Evolutionary conservation across 1,140 invertebrate genomes (phyloP).

Genomic region (Macrobrachium nipponense): DNA sequence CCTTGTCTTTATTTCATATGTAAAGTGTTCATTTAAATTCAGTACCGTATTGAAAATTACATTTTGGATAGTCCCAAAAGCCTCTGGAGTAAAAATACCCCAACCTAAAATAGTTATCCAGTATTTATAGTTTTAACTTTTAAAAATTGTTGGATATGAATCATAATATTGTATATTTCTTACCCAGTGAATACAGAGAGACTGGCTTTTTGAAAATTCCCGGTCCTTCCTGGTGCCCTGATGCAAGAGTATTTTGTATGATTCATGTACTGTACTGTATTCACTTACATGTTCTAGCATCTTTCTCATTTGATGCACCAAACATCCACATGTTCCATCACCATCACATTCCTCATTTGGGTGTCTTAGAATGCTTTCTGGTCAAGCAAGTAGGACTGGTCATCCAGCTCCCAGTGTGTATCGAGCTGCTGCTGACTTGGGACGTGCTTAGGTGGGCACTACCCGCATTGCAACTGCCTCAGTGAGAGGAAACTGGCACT

Average conservation of each 20-base stretch:
- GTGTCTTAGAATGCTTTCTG: constrained; percentile 5
- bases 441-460: neutral
- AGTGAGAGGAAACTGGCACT: constrained; percentile 25
- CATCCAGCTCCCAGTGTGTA: constrained; percentile 1
- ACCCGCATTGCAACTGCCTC: neutral
- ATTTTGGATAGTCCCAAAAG: too few relatives aligned
- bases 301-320: constrained; percentile 4
- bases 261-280: neutral
- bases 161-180: neutral
- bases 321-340: neutral
- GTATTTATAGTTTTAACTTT: too few relatives aligned
- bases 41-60: too few relatives aligned
- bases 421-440: neutral
- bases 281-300: constrained; percentile 24
- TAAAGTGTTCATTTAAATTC: too few relatives aligned
- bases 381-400: neutral
- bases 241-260: constrained; percentile 12
- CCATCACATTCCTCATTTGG: constrained; percentile 1
- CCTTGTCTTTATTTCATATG: too few relatives aligned
- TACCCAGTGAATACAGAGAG: constrained; percentile 1
- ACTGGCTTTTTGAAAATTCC: constrained; percentile 17
- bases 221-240: constrained; percentile 11
- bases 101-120: too few relatives aligned
- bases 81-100: too few relatives aligned
- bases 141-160: constrained; percentile 6